Percentiles rank a stretch among this genome's conserved stretches.
Conservation (phyloP, 2,888 invertebrate species). For the Macrosoma leucophasiata region DNA sequence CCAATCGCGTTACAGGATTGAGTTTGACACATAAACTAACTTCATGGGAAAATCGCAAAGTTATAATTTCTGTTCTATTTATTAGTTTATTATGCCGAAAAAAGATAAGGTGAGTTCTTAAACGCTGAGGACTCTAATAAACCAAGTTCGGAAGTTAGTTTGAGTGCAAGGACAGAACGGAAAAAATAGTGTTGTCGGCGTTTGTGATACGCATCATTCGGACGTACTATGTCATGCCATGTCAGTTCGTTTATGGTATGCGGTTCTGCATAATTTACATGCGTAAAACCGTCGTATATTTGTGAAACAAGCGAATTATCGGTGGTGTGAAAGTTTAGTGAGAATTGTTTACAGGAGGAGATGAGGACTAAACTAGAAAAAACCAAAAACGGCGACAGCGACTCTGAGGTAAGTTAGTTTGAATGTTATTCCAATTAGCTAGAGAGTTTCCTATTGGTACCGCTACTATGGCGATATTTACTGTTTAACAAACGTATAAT, state of each 20-base stretch:
- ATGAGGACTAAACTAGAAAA: slow-evolving; percentile 77
- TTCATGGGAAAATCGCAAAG: slow-evolving; percentile 45
- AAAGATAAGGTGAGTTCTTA: slow-evolving; percentile 51
- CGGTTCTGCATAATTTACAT: slow-evolving; percentile 60
- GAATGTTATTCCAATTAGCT: slow-evolving; percentile 18
- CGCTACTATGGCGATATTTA: no score
- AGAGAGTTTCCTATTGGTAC: neutral
- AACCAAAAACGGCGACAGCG: slow-evolving; percentile 72
- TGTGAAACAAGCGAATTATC: slow-evolving; percentile 43
- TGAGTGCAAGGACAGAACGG: slow-evolving; percentile 26
- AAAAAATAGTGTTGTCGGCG: slow-evolving; percentile 46
- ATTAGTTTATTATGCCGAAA: slow-evolving; percentile 49
- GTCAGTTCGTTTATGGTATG: slow-evolving; percentile 63
- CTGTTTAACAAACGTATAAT: no score
- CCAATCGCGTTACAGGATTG: slow-evolving; percentile 26
- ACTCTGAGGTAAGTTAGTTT: slow-evolving; percentile 72
- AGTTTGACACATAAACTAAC: slow-evolving; percentile 45
- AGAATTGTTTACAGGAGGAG: slow-evolving; percentile 66
- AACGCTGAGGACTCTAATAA: slow-evolving; percentile 20
- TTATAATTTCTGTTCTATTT: slow-evolving; percentile 48
- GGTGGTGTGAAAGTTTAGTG: slow-evolving; percentile 59
- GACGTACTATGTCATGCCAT: slow-evolving; percentile 48
- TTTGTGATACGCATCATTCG: slow-evolving; percentile 41
- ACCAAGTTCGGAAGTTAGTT: slow-evolving; percentile 16
- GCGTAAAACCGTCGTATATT: slow-evolving; percentile 48